These are phyloP conservation scores for Anisognathus igniventris DNA, from an alignment of 2,797 vertebrate genomes.

Conservation along the genomic window DNA sequence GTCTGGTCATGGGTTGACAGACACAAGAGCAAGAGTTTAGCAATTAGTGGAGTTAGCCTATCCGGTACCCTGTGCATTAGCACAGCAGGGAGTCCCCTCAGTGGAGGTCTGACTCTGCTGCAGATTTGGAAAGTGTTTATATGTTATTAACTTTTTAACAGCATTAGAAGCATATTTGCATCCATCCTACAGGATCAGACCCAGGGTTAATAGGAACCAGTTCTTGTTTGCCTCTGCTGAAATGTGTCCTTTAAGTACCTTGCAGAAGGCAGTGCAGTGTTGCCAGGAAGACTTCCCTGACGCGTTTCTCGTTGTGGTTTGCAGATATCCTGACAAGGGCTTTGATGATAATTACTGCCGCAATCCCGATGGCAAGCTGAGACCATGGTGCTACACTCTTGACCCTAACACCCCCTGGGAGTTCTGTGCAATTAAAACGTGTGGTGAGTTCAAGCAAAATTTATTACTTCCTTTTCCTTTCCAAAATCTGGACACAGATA, in stretches of 20 bases:
- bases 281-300: slow-evolving; percentile 66
- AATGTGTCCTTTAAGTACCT: background rate
- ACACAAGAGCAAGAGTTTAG: slow-evolving; percentile 24
- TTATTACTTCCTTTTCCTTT: slow-evolving; percentile 80
- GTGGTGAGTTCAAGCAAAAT: slow-evolving; percentile 86
- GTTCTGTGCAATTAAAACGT: slow-evolving; percentile 94
- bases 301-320: slow-evolving; percentile 71
- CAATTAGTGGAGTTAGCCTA: slow-evolving; percentile 34
- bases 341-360: slow-evolving; percentile 98
- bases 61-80: slow-evolving; percentile 6
- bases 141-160: background rate
- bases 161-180: background rate
- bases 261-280: background rate
- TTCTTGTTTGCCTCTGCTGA: background rate
- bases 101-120: background rate
- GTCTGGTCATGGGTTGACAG: slow-evolving; percentile 26
- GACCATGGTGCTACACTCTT: slow-evolving; percentile 97
- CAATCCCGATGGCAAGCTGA: slow-evolving; percentile 91
- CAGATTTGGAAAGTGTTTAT: background rate
- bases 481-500: slow-evolving; percentile 63
- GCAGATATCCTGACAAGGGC: slow-evolving; percentile 92
- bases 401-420: slow-evolving; percentile 93
- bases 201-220: background rate
- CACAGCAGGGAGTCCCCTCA: slow-evolving; percentile 38
- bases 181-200: background rate